Evolutionary conservation across 2,113 vertebrate species (phyloP).

Genomic region (Clarias gariepinus): DNA sequence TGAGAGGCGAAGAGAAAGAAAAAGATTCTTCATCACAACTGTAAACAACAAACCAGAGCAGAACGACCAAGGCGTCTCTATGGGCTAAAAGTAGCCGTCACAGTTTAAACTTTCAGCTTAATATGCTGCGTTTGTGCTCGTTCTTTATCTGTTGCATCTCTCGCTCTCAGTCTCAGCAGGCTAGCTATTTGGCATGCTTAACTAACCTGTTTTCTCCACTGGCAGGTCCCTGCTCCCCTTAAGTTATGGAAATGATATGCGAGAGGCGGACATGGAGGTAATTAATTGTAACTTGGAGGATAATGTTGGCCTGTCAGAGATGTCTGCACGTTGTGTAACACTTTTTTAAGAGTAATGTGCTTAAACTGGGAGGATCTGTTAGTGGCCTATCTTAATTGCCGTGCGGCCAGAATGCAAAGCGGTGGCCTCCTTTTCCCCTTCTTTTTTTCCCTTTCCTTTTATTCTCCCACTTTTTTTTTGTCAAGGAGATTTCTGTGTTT

Average conservation of each 20-base stretch:
- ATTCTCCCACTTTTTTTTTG: conserved; percentile 21
- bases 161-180: conserved; percentile 42
- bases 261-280: conserved; percentile 93
- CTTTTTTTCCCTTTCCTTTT: conserved; percentile 60
- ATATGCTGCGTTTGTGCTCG: conserved; percentile 39
- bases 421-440: conserved; percentile 60
- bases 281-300: conserved; percentile 99
- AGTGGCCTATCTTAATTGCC: conserved; percentile 87
- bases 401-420: conserved; percentile 79
- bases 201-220: conserved; percentile 82
- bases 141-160: conserved; percentile 49
- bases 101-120: conserved; percentile 42
- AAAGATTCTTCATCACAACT: conserved; percentile 60
- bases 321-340: conserved; percentile 92
- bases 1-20: conserved; percentile 68
- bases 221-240: conserved; percentile 86
- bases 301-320: conserved; percentile 97
- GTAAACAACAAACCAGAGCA: conserved; percentile 16
- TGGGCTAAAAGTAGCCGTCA: conserved; percentile 32
- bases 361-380: conserved; percentile 89
- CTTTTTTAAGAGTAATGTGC: conserved; percentile 88
- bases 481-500: conserved; percentile 48
- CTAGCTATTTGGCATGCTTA: conserved; percentile 76
- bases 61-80: neutral
- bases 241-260: conserved; percentile 98